Evolutionary conservation across 1,140 invertebrate genomes (phyloP).

Genomic region (Microvelia longipes): DNA sequence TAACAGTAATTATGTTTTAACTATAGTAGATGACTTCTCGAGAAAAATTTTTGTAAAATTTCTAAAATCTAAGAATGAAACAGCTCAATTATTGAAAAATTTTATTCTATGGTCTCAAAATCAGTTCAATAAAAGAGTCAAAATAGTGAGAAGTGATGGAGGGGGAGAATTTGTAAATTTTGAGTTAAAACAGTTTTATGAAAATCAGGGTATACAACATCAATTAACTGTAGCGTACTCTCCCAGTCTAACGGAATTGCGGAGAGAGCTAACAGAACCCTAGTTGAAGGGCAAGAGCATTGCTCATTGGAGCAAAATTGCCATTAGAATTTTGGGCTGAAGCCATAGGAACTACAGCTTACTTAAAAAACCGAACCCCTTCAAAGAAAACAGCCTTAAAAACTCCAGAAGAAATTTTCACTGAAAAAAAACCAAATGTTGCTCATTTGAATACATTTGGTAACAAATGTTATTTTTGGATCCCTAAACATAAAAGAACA

Average conservation of each 20-base stretch:
- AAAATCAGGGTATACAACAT: slow-evolving; percentile 19
- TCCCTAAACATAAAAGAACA: slow-evolving; percentile 17
- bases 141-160: slow-evolving; percentile 23
- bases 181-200: slow-evolving; percentile 20
- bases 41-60: slow-evolving; percentile 6
- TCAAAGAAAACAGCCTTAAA: slow-evolving; percentile 8
- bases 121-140: slow-evolving; percentile 17
- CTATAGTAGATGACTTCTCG: slow-evolving; percentile 29
- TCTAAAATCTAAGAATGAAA: slow-evolving; percentile 23
- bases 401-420: slow-evolving; percentile 26
- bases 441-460: slow-evolving; percentile 26
- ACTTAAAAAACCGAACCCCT: slow-evolving; percentile 22
- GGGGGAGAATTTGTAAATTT: slow-evolving; percentile 23
- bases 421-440: slow-evolving; percentile 22
- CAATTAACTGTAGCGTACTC: slow-evolving; percentile 22
- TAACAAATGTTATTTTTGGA: slow-evolving; percentile 21
- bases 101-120: slow-evolving; percentile 18
- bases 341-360: slow-evolving; percentile 20
- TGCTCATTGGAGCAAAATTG: slow-evolving; percentile 17
- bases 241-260: slow-evolving; percentile 30
- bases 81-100: slow-evolving; percentile 22
- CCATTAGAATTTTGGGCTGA: slow-evolving; percentile 24
- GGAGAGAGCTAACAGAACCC: slow-evolving; percentile 28
- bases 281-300: slow-evolving; percentile 25
- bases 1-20: slow-evolving; percentile 24